A percentile compares a stretch with the other conserved stretches of the same genome.
Evolutionary conservation across 2,113 vertebrate genomes (phyloP).

Genomic region (Phrynosoma blainvillii): DNA sequence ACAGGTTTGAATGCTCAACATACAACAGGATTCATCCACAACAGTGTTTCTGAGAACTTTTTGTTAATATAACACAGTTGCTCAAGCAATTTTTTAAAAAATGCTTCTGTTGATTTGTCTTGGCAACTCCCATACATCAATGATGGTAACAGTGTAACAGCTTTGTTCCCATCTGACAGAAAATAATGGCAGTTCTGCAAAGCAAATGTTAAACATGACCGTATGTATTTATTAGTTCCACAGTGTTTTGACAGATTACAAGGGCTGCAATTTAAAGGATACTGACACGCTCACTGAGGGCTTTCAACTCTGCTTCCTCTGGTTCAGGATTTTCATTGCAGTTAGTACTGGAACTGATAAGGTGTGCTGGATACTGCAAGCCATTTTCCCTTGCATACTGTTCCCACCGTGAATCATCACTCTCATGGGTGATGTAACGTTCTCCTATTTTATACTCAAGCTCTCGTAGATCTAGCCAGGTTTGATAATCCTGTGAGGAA

Average conservation of each 20-base stretch:
- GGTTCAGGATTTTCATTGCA: constrained; percentile 74
- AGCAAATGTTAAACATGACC: constrained; percentile 85
- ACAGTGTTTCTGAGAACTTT: constrained; percentile 83
- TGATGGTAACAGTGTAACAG: constrained; percentile 85
- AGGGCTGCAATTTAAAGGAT: constrained; percentile 85
- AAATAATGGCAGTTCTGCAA: constrained; percentile 86
- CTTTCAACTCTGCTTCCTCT: constrained; percentile 88
- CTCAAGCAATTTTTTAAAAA: constrained; percentile 76
- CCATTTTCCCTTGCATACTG: constrained; percentile 88
- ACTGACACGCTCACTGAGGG: constrained; percentile 94
- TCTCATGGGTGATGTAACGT: constrained; percentile 97
- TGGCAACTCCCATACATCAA: constrained; percentile 84
- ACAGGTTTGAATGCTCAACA: constrained; percentile 81
- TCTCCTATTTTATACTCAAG: constrained; percentile 91
- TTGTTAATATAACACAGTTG: constrained; percentile 86
- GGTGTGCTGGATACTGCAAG: constrained; percentile 86
- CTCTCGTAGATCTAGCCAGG: constrained; percentile 94
- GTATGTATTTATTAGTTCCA: constrained; percentile 88
- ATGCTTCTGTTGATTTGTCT: constrained; percentile 86
- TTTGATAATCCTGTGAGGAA: constrained; percentile 91
- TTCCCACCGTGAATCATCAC: constrained; percentile 93
- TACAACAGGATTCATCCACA: constrained; percentile 82
- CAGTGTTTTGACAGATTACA: constrained; percentile 85
- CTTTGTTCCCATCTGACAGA: constrained; percentile 86
- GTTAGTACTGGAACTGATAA: constrained; percentile 74